Evolutionary conservation across 2,113 vertebrate species (phyloP).

Genomic region (Rousettus leschenaultii): DNA sequence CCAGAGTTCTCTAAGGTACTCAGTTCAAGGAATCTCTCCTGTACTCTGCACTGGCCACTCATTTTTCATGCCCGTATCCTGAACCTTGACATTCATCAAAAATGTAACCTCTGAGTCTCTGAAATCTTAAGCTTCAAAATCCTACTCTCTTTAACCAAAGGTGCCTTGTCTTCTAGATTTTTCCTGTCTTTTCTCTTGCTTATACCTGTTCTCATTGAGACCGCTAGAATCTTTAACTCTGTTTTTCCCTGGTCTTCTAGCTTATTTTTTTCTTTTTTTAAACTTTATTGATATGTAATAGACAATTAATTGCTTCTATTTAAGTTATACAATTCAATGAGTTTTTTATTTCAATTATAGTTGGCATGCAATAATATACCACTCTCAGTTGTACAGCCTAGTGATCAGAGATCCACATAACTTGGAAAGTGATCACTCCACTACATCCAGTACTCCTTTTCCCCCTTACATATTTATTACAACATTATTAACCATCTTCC

Average conservation of each 20-base stretch:
- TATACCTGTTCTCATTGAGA: neutral
- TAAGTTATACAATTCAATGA: too few relatives aligned
- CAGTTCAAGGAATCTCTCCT: neutral
- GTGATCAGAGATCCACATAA: too few relatives aligned
- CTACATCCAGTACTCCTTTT: too few relatives aligned
- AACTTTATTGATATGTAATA: too few relatives aligned
- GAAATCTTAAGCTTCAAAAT: neutral
- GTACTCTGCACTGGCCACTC: neutral
- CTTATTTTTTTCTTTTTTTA: neutral
- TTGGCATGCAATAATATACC: too few relatives aligned
- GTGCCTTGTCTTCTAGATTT: neutral
- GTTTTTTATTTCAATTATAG: too few relatives aligned
- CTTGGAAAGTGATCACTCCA: too few relatives aligned
- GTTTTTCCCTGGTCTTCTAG: neutral
- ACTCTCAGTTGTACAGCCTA: too few relatives aligned
- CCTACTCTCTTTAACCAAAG: neutral
- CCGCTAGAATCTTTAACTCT: neutral
- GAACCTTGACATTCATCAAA: neutral
- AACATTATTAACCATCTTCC: too few relatives aligned
- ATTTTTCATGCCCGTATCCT: neutral
- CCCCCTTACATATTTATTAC: too few relatives aligned
- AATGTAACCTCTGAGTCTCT: neutral
- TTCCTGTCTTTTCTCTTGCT: neutral
- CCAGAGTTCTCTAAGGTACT: neutral
- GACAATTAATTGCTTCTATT: too few relatives aligned